Percentiles rank a stretch among this genome's conserved stretches.
Evolutionary conservation across 2,797 vertebrate species (phyloP).

Genomic region (Sebastes minor): DNA sequence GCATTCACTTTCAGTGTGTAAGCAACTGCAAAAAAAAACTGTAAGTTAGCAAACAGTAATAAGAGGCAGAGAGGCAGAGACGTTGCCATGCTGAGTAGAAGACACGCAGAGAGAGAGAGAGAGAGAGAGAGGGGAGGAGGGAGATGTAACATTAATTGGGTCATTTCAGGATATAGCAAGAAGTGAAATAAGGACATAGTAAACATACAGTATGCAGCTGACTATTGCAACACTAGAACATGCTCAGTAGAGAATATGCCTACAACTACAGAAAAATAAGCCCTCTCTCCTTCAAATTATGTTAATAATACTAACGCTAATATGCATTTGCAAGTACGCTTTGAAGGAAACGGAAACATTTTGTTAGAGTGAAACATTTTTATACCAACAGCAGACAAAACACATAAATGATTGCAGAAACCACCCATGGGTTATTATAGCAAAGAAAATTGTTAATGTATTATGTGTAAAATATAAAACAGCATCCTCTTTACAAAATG

Average conservation of each 20-base stretch:
- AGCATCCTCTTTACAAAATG: not conserved
- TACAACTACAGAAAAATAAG: not conserved
- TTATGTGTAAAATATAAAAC: not conserved
- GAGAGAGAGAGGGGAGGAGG: not conserved
- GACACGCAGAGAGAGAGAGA: not conserved
- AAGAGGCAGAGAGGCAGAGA: not conserved
- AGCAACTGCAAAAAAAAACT: not conserved
- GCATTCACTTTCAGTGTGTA: not conserved
- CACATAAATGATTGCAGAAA: no score
- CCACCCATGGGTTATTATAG: not conserved
- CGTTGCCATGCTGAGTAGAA: conserved; percentile 13
- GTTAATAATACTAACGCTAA: not conserved
- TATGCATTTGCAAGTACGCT: not conserved
- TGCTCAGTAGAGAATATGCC: not conserved
- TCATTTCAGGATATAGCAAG: not conserved
- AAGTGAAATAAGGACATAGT: not conserved
- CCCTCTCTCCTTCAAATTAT: not conserved
- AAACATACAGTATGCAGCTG: not conserved
- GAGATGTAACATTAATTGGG: not conserved
- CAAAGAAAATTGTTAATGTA: not conserved
- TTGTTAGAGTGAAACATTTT: not conserved
- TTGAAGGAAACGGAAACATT: not conserved
- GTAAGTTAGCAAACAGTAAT: conserved; percentile 15
- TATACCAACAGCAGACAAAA: no score
- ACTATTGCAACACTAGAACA: not conserved